Conservation (phyloP, 23 tunicate genomes). For the Aplidium turbinatum region DNA sequence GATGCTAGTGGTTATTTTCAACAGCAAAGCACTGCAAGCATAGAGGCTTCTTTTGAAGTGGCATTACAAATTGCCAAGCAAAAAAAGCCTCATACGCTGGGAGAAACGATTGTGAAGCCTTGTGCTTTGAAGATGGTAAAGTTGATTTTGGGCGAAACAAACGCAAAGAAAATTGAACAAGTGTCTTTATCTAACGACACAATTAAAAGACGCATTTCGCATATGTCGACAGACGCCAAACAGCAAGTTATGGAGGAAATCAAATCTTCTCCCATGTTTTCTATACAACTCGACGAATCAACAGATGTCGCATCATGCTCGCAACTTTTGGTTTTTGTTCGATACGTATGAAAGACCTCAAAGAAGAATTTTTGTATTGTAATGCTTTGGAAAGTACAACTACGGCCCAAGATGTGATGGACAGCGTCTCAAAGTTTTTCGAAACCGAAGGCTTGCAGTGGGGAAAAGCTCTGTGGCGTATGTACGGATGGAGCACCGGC, state of each 20-base stretch:
- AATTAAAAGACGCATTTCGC: constrained; percentile 28
- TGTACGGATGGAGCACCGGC: constrained; percentile 41
- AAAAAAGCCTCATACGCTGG: constrained; percentile 21
- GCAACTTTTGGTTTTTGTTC: constrained; percentile 55
- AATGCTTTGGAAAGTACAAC: constrained; percentile 36
- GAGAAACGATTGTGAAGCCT: constrained; percentile 29
- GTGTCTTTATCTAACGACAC: constrained; percentile 26
- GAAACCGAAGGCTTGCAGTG: constrained; percentile 31
- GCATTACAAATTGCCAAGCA: constrained; percentile 35
- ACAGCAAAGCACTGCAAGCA: constrained; percentile 30
- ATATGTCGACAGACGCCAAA: constrained; percentile 33
- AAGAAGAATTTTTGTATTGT: constrained; percentile 50
- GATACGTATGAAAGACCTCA: constrained; percentile 44
- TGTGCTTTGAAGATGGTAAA: constrained; percentile 24
- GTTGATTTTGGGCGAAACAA: constrained; percentile 36
- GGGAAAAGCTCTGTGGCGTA: constrained; percentile 55
- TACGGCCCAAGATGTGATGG: constrained; percentile 40
- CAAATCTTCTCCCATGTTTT: constrained; percentile 37
- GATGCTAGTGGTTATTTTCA: constrained; percentile 32
- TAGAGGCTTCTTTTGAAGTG: constrained; percentile 29
- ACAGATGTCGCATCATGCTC: constrained; percentile 44
- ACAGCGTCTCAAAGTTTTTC: constrained; percentile 29
- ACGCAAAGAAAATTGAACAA: constrained; percentile 21
- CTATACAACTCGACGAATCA: constrained; percentile 32
- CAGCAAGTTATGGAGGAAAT: constrained; percentile 30